These are phyloP conservation scores for Mystacornis crossleyi DNA, from an alignment of 2,113 vertebrate species.

Conservation along the genomic window DNA sequence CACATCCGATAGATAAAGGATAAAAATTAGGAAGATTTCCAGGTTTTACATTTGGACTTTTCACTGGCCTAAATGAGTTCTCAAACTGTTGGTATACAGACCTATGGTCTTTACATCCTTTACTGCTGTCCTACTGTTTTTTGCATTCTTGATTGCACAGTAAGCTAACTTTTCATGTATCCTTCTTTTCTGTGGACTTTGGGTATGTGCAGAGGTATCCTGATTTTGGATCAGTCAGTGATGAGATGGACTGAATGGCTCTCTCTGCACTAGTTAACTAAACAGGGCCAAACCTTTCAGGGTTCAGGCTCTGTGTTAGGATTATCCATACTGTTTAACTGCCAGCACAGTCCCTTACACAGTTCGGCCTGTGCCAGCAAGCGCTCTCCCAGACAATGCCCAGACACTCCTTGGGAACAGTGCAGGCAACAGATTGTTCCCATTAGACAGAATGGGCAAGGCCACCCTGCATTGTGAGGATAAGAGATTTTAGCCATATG, in stretches of 20 bases:
- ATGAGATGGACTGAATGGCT: not conserved
- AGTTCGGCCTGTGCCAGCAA: not conserved
- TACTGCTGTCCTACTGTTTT: not conserved
- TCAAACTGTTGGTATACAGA: not conserved
- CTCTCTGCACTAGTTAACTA: not conserved
- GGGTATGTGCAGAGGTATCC: not conserved
- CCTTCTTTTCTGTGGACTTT: not conserved
- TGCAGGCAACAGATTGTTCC: conserved; percentile 27
- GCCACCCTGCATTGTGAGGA: conserved; percentile 22
- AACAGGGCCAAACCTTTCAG: not conserved
- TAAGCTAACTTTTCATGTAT: not conserved
- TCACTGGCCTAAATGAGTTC: not conserved
- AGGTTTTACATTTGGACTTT: not conserved
- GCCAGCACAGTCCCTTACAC: not conserved
- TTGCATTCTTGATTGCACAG: not conserved
- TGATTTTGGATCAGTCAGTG: not conserved
- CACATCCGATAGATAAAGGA: not conserved
- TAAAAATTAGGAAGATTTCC: not conserved
- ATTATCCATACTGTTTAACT: not conserved
- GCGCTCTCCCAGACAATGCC: not conserved
- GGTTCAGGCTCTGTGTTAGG: not conserved
- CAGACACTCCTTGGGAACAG: not conserved
- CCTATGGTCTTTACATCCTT: not conserved
- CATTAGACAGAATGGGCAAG: conserved; percentile 6
- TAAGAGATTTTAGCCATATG: conserved; percentile 31